Conservation (phyloP, 1,140 invertebrate species). For the Macrobrachium nipponense region DNA sequence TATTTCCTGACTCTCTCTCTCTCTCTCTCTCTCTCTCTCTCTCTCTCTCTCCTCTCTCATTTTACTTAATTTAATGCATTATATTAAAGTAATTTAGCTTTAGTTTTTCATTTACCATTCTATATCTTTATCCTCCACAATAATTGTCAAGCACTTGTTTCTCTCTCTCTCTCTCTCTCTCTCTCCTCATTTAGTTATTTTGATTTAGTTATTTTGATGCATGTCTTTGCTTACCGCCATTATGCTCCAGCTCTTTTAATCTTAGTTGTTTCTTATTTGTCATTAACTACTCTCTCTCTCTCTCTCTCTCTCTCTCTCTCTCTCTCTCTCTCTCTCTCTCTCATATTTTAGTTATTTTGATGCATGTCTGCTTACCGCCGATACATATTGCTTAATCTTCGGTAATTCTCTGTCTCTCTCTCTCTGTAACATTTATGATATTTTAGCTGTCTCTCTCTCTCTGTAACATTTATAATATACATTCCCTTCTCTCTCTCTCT, state of each 20-base stretch:
- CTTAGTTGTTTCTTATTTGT: neutral
- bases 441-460: too few relatives aligned
- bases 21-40: neutral
- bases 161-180: constrained; percentile 13
- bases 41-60: neutral
- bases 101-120: too few relatives aligned
- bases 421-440: too few relatives aligned
- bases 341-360: too few relatives aligned
- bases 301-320: neutral
- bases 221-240: too few relatives aligned
- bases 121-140: neutral
- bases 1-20: neutral
- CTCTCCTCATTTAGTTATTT: neutral
- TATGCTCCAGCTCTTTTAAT: too few relatives aligned
- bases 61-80: neutral
- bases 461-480: neutral
- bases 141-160: neutral
- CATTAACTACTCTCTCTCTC: neutral
- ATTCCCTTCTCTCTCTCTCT: neutral
- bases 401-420: neutral
- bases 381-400: neutral
- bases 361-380: too few relatives aligned
- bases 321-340: too few relatives aligned
- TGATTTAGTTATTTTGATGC: neutral
- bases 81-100: too few relatives aligned